A percentile compares a stretch with the other conserved stretches of the same genome.
Evolutionary conservation across 2,113 vertebrate species (phyloP).

Genomic region (Cariama cristata): DNA sequence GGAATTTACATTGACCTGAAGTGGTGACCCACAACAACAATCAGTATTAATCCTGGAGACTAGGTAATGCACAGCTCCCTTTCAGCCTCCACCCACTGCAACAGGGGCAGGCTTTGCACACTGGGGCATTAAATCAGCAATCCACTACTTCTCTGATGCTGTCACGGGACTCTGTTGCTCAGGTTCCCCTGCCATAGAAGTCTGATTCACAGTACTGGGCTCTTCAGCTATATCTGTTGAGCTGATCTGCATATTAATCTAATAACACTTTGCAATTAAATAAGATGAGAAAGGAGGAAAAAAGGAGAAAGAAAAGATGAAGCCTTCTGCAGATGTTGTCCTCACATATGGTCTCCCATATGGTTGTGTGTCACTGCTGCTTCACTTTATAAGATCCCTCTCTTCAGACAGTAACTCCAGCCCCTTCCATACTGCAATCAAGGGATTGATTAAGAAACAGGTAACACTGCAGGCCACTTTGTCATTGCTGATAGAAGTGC

Average conservation of each 20-base stretch:
- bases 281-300: background rate
- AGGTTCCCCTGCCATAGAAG: background rate
- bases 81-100: background rate
- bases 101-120: background rate
- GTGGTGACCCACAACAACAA: background rate
- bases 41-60: background rate
- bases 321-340: conserved; percentile 47
- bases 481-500: conserved; percentile 56
- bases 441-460: conserved; percentile 60
- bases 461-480: conserved; percentile 48
- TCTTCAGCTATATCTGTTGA: background rate
- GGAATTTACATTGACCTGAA: background rate
- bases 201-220: background rate
- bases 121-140: background rate
- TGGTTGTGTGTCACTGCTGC: background rate
- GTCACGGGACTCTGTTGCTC: background rate
- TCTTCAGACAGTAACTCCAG: background rate
- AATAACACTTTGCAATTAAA: conserved; percentile 12
- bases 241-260: conserved; percentile 25
- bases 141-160: background rate
- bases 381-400: background rate
- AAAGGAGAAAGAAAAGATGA: background rate
- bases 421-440: background rate
- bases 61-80: background rate
- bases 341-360: conserved; percentile 41